Evolutionary conservation across 2,113 vertebrate genomes (phyloP).

Genomic region (Cathartes aura): DNA sequence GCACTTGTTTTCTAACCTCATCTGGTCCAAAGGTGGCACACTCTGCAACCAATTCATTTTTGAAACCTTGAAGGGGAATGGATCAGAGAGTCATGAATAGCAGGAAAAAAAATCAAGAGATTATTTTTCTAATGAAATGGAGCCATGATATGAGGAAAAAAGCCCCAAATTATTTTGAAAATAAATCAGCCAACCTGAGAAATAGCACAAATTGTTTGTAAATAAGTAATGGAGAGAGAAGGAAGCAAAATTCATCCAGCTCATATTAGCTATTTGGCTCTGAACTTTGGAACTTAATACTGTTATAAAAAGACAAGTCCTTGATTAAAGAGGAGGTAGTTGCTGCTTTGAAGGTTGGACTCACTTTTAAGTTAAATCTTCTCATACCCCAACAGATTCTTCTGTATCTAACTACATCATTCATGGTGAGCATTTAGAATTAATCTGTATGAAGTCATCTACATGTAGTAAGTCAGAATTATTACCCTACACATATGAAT

Average conservation of each 20-base stretch:
- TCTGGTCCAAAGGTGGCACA: background rate
- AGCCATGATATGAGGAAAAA: background rate
- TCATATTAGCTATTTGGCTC: background rate
- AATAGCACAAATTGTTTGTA: background rate
- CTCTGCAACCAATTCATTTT: background rate
- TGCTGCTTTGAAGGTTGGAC: background rate
- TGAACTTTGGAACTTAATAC: background rate
- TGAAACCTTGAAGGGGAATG: background rate
- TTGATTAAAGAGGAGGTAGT: background rate
- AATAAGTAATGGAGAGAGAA: background rate
- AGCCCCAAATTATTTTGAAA: background rate
- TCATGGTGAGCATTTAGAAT: background rate
- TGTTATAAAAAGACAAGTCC: background rate
- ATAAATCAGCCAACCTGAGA: background rate
- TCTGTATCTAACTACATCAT: background rate
- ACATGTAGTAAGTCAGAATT: background rate
- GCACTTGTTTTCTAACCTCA: background rate
- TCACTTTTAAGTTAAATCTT: background rate
- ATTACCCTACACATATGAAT: background rate
- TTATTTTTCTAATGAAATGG: background rate
- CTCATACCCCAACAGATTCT: background rate
- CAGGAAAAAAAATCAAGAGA: background rate
- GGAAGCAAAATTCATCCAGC: background rate
- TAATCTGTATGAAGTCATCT: background rate
- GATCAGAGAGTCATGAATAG: background rate